A percentile compares a stretch with the other conserved stretches of the same genome.
Conservation (phyloP, 2,113 vertebrate genomes). For the Toxotes chatareus region DNA sequence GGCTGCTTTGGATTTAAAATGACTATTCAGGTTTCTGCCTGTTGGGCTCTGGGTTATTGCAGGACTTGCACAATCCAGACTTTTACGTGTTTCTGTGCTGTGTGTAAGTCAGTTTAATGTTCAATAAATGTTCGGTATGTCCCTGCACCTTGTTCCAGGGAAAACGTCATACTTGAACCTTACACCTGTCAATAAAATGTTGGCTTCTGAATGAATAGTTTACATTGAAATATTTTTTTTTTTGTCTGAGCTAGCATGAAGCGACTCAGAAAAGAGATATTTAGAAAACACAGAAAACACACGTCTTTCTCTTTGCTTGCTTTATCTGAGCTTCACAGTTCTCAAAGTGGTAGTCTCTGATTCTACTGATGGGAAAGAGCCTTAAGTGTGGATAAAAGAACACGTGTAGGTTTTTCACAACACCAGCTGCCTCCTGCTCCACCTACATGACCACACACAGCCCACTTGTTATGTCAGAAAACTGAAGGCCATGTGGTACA, state of each 20-base stretch:
- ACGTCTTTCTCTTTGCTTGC: not conserved
- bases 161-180: slow-evolving; percentile 3
- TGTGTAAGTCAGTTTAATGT: not conserved
- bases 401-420: slow-evolving; percentile 13
- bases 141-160: not conserved
- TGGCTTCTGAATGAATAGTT: no score
- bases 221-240: no score
- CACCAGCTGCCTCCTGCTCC: not conserved
- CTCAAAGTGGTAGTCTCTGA: not conserved
- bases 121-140: slow-evolving; percentile 11
- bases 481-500: slow-evolving; percentile 31
- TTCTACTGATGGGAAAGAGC: not conserved
- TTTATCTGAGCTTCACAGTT: not conserved
- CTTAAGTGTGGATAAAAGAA: slow-evolving; percentile 1
- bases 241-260: no score
- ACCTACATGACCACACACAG: slow-evolving; percentile 30
- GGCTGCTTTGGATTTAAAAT: not conserved
- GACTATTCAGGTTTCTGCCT: not conserved
- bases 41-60: not conserved
- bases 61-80: not conserved
- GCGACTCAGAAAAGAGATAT: no score
- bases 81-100: not conserved
- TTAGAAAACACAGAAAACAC: not conserved
- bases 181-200: slow-evolving; percentile 2
- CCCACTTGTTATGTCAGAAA: slow-evolving; percentile 19